Conservation (phyloP, 64 coral and sea anemone species). For the Actinia tenebrosa region DNA sequence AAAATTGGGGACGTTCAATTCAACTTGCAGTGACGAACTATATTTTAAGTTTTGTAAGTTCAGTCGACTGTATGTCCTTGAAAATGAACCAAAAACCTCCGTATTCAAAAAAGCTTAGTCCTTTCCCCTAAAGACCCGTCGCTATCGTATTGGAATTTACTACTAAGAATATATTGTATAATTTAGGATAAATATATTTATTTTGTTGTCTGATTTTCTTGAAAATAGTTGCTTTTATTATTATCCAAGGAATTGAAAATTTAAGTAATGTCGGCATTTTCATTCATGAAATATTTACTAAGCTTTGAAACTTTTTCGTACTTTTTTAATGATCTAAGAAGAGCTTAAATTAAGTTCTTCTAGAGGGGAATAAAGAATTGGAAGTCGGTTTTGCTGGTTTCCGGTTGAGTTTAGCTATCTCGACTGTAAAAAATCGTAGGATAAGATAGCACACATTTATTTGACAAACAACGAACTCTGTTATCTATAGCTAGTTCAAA, state of each 20-base stretch:
- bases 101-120: not conserved
- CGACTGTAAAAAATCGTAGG: not conserved
- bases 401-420: not conserved
- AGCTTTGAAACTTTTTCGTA: not conserved
- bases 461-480: not conserved
- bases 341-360: constrained; percentile 11
- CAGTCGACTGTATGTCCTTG: not conserved
- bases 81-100: not conserved
- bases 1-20: not conserved
- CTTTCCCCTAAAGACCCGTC: not conserved
- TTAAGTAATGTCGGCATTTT: not conserved
- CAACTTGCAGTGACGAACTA: not conserved
- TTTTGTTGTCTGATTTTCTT: not conserved
- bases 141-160: not conserved
- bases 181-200: constrained; percentile 4
- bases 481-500: not conserved
- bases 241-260: not conserved
- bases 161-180: not conserved
- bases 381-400: not conserved
- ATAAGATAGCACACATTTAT: not conserved
- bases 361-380: not conserved
- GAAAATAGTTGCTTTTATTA: not conserved
- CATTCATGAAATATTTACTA: not conserved
- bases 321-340: not conserved
- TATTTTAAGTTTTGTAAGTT: not conserved